Evolutionary conservation across 2,113 vertebrate species (phyloP), one percentile per base, ranked within the genome.

Genomic region (Alosa alosa): DNA sequence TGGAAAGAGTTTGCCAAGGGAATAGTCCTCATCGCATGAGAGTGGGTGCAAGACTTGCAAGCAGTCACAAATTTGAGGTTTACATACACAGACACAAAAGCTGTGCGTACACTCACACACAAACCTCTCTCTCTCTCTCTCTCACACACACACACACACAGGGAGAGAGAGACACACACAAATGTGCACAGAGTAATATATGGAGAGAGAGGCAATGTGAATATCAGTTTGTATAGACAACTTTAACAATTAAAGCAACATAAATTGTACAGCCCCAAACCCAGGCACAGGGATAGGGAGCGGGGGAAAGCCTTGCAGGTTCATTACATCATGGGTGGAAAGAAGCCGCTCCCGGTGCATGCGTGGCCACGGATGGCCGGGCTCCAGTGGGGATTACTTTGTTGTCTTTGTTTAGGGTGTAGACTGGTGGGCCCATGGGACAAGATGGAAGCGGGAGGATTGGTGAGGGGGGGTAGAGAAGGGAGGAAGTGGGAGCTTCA

Each of bases 311-410:
- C 88, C 91, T 93, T 90, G 91, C 90, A 90, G 90, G 88, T 92
- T 92, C 88, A 88, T 94, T 93, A 92, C 92, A 92, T 93, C 91
- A 92, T 90, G 68, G 86, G 83, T 81, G 87, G 84, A 89, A 83
- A 82, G 57, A 39, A 78, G 72, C 82, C 83, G 86, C 57, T 86
- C 82, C 46, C 45, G 8, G 81, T 47, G 81, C 22, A 39, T 81
- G 75, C 72, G 87, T 85, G 87, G 84, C 83, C 85, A 87, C 88
- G 89, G 88, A 91, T 85, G 91, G 89, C 84, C 89, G 31, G 86
- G 83, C 82, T 91, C 93, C 90, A 88, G 75, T 84, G 92, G 89
- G 93, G 88, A 90, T 92, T 91, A 83, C 92, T 94, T 91, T 93
- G 90, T 92, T 91, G 91, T 87, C 87, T 92, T 91, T 92, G 90